Percentiles rank a stretch among this genome's conserved stretches.
Evolutionary conservation across 2,888 invertebrate species (phyloP).

Genomic region (Phortica magna): DNA sequence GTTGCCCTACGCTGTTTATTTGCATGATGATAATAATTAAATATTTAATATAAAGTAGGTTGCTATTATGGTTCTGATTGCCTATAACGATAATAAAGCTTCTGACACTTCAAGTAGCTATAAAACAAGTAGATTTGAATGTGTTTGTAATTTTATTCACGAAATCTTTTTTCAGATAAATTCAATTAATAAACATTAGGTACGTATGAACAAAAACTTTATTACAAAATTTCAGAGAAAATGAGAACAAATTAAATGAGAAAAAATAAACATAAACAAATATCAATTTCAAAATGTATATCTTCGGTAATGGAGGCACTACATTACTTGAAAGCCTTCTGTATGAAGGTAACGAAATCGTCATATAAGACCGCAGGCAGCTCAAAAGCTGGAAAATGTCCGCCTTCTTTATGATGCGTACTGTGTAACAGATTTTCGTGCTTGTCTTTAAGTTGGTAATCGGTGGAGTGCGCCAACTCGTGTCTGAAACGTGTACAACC

Average conservation of each 20-base stretch:
- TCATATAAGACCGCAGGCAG: constrained; percentile 84
- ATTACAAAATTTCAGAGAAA: constrained; percentile 17
- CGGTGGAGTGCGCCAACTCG: constrained; percentile 82
- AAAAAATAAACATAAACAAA: not conserved
- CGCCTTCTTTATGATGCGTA: constrained; percentile 84
- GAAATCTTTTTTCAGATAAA: too few relatives aligned
- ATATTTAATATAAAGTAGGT: too few relatives aligned
- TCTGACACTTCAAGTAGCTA: too few relatives aligned
- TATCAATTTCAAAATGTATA: not conserved
- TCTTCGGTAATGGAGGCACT: not conserved
- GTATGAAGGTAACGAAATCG: constrained; percentile 83
- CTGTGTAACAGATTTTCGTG: constrained; percentile 84
- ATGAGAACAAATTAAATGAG: not conserved
- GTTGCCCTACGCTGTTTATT: too few relatives aligned
- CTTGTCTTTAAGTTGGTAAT: constrained; percentile 81
- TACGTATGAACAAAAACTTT: constrained; percentile 23
- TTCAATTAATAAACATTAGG: too few relatives aligned
- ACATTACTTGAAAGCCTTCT: constrained; percentile 63
- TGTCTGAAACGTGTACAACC: constrained; percentile 86
- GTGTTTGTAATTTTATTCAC: not conserved
- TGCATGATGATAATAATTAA: too few relatives aligned
- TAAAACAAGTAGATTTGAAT: too few relatives aligned
- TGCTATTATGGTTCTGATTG: too few relatives aligned
- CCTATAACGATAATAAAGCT: too few relatives aligned
- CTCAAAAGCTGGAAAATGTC: constrained; percentile 93